Base-by-base conservation (phyloP, 2,888 invertebrate species). In the Ichneumon xanthorius region DNA sequence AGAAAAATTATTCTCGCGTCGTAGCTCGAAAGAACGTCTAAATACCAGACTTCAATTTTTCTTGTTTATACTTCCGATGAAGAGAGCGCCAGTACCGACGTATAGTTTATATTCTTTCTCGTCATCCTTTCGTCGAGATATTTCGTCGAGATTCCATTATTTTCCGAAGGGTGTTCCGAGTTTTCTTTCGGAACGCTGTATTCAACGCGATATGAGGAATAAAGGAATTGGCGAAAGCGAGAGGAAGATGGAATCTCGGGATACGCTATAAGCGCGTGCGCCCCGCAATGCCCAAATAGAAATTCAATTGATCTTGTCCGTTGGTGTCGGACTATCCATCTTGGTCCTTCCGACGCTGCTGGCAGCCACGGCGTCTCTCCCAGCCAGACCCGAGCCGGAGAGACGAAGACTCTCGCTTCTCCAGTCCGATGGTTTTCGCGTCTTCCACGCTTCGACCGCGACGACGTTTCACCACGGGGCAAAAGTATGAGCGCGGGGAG, bases 251-350 rank as follows among this genome's bases (percentile, higher is more conserved):
- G 71, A 84, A 79, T 82, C 63, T 79, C 61, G 67, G 40, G 75
- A 58, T 82, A 50, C 61, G 70, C 55, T 53, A 84, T 68, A 77
- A 80, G 84, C 87, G 88, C 87, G 86, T 88, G 88, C 86, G 86
- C 89, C 88, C 89, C 88, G 89, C 89, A 90, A 91, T 92, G 92
- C 92, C 93, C 93, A 94, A 94, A 95, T 94, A 94, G 94, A 94
- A 95, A 95, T 95, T 95, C 95, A 95, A 95, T 95, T 95, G 95
- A 95, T 95, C 95, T 95, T 94, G 95, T 94, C 94, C 94, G 93
- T 94, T 92, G 94, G 93, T 94, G 94, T 93, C 91, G 92, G 93
- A 93, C 94, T 92, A 95, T 95, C 94, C 94, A 94, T 95, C 95
- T 95, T 95, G 90, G 82, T 92, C 90, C 91, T 93, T 92, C 92